A percentile compares a stretch with the other conserved stretches of the same genome.
These are phyloP conservation scores for Conus canariensis DNA, from an alignment of 2,888 invertebrate genomes.

Conservation along the genomic window DNA sequence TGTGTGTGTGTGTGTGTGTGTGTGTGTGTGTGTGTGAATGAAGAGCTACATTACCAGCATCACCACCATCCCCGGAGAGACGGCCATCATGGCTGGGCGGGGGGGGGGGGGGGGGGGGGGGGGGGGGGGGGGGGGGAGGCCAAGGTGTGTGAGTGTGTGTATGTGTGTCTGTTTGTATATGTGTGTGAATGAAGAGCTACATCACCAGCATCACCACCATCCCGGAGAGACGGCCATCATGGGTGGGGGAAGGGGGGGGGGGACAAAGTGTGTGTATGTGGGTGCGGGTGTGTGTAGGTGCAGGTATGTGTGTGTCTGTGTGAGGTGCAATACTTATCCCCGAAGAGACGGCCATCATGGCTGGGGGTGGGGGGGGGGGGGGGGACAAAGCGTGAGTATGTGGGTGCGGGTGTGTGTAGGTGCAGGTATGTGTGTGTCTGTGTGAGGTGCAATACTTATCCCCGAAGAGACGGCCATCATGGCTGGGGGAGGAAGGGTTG, in stretches of 20 bases:
- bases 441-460: slow-evolving; percentile 77
- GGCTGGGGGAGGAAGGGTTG: slow-evolving; percentile 43
- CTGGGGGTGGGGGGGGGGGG: slow-evolving; percentile 54
- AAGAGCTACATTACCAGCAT: too few species aligned
- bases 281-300: slow-evolving; percentile 21
- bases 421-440: background rate
- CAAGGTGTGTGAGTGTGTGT: too few species aligned
- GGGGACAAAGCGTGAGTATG: background rate
- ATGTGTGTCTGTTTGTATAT: too few species aligned
- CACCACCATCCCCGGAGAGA: too few species aligned
- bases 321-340: slow-evolving; percentile 82
- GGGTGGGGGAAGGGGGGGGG: slow-evolving; percentile 51
- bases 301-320: background rate
- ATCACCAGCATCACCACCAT: slow-evolving; percentile 94
- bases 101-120: too few species aligned
- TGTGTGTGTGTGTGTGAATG: background rate
- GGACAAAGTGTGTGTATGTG: background rate
- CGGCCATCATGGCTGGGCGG: too few species aligned
- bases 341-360: slow-evolving; percentile 55
- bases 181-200: slow-evolving; percentile 86
- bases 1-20: background rate
- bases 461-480: slow-evolving; percentile 79
- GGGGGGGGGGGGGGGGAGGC: too few species aligned
- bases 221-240: slow-evolving; percentile 79
- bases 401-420: slow-evolving; percentile 22